Base-by-base conservation (phyloP, 2,797 vertebrate species). In the Caiman crocodilus region DNA sequence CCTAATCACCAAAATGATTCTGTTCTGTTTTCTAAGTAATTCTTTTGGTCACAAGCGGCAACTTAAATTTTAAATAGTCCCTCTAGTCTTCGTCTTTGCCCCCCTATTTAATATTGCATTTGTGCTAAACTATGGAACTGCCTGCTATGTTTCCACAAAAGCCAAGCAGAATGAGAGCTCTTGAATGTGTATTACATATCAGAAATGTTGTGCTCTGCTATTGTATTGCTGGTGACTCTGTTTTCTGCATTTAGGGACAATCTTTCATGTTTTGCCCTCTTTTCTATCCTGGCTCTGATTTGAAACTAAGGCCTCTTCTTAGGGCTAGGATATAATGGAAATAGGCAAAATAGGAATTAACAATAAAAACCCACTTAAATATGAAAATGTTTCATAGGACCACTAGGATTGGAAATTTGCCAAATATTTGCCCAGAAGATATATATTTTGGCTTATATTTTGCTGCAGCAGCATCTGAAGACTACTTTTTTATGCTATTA, bases 101-200 rank as follows among this genome's bases (percentile, higher is more conserved):
- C 81, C 88, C n/a, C 83, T 92, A 71, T 76, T 96, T 93, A 94
- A 93, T 94, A 81, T 87, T 92, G 9, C 4, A 7, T 76, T 92
- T 93, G 60, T 50, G 76, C 28, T 71, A 82, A 94, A 58, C 85
- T n/a, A 84, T 83, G 60, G 63, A 79, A 50, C n/a, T 88, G 32
- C 28, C 85, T 93, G 78, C 59, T 35, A 5, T 79, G 78, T 14
- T 3, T 78, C 7, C 60, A 30, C 88, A 95, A 92, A 80, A 77
- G 26, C 65, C 25, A 20, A 60, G 25, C 20, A 79, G 65, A 92
- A 93, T 87, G 75, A 90, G 95, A 92, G 60, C 26, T 64, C 56
- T 85, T 58, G 30, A 91, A 96, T 91, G 23, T 28, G 71, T n/a
- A 89, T 76, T 78, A n/a, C 10, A 85, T 61, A 9, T 93, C 26